These are phyloP conservation scores for Pantherophis guttatus DNA, from an alignment of 2,113 vertebrate species.

Conservation along the genomic window DNA sequence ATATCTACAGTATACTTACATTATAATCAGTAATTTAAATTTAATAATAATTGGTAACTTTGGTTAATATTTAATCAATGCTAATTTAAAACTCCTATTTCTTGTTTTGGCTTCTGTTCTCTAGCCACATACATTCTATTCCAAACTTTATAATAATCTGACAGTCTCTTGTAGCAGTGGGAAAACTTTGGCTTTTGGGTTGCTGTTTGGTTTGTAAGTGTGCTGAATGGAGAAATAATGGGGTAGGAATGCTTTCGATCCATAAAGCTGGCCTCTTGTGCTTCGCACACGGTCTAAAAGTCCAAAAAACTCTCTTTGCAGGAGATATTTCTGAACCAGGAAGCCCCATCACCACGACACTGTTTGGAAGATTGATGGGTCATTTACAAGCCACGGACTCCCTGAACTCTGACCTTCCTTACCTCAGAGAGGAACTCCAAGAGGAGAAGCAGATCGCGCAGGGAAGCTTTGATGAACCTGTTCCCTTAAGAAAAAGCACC, in stretches of 20 bases:
- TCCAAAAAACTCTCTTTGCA: background rate
- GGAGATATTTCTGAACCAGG: background rate
- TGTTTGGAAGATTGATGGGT: background rate
- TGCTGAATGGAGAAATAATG: background rate
- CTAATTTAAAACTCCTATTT: too few species aligned
- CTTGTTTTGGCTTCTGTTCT: too few species aligned
- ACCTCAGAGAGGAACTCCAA: background rate
- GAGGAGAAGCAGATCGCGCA: background rate
- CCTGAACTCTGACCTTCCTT: background rate
- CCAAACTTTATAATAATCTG: too few species aligned
- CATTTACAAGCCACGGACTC: background rate
- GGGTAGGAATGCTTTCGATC: background rate
- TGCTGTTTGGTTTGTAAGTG: background rate
- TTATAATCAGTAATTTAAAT: too few species aligned
- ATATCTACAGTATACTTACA: too few species aligned
- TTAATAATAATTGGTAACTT: too few species aligned
- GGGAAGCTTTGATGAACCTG: background rate
- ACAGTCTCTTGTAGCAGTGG: background rate
- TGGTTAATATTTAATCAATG: too few species aligned
- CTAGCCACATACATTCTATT: too few species aligned
- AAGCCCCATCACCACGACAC: background rate
- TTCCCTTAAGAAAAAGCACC: background rate
- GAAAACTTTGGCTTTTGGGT: background rate
- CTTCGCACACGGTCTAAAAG: background rate
- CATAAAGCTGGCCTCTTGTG: background rate